phyloP scores from a whole-genome alignment of 2,113 vertebrate genomes.

The Hypomesus transpacificus region DNA sequence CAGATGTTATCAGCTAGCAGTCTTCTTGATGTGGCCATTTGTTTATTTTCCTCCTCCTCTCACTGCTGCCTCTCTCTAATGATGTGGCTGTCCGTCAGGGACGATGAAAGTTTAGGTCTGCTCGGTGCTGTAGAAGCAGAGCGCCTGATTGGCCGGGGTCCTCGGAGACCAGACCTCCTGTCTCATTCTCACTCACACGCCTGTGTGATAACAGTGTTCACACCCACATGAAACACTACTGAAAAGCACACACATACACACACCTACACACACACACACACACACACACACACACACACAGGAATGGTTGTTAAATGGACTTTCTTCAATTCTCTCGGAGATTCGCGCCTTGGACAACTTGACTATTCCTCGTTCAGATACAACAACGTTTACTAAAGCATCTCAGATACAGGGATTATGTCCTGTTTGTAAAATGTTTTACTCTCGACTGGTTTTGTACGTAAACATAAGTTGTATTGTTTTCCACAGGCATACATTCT shows the following conservation, averaged over 20 bases:
- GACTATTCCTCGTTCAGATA: background rate
- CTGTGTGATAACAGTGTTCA: constrained; percentile 55
- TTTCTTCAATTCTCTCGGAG: constrained; percentile 53
- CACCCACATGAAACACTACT: constrained; percentile 49
- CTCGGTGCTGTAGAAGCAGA: constrained; percentile 51
- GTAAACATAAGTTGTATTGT: too few species aligned
- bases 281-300: constrained; percentile 39
- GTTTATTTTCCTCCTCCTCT: constrained; percentile 31
- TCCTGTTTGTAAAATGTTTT: background rate
- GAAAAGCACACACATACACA: constrained; percentile 35
- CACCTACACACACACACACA: constrained; percentile 48
- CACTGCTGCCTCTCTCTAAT: constrained; percentile 29
- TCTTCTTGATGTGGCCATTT: constrained; percentile 54
- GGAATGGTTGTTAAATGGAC: constrained; percentile 55
- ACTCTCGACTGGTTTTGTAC: too few species aligned
- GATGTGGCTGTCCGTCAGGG: constrained; percentile 42
- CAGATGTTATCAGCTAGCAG: constrained; percentile 22
- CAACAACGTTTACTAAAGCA: constrained; percentile 27
- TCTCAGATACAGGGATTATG: constrained; percentile 1
- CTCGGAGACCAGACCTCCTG: constrained; percentile 43
- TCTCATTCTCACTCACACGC: constrained; percentile 30
- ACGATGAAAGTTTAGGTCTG: constrained; percentile 51
- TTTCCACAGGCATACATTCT: too few species aligned
- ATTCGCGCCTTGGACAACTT: constrained; percentile 1
- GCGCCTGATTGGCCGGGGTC: constrained; percentile 31